Base-by-base conservation (phyloP, 1,140 invertebrate genomes). In the Atta texana region DNA sequence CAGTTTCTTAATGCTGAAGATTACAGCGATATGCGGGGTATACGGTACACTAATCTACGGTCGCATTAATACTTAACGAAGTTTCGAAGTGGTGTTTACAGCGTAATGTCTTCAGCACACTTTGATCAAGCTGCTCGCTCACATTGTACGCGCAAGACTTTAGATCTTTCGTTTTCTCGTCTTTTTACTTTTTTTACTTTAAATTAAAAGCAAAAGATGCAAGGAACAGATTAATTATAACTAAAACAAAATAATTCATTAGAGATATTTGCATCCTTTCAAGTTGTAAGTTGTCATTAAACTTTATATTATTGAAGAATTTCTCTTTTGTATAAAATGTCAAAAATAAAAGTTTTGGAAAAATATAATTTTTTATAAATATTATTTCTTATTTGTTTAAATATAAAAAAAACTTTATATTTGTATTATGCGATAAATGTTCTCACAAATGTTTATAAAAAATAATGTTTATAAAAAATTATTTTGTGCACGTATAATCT, bases 31-130 rank as follows among this genome's bases (percentile, higher is more conserved):
- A 82, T 72, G 68, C 24, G 53, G 31, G 39, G 12, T 8, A 24
- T 61, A 44, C 69, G 55, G 71, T 84, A 84, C 44, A 74, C 55
- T 84, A 84, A 84, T 84, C 72, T 84, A 84, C 69, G 80, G 39
- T 63, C 39, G 55, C 24, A 28, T 84, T 84, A 84, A 75, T 84
- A 84, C 80, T 84, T 84, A 84, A 84, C 69, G 39, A 84, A 84
- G 69, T 84, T 75, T 14, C 69, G n/a, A 75, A 75, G 24, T 61
- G 39, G 39, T 74, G 80, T 84, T 84, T 74, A 28, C 69, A 57
- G 39, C 55, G 34, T 49, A 74, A 84, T 57, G n/a, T 81, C 69
- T 84, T 75, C 39, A n/a, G 55, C n/a, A 49, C 57, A 74, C 80
- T 84, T 74, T 74, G 69, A 74, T 84, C 80, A 34, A 75, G 18